phyloP scores from a whole-genome alignment of 2,797 vertebrate genomes.

The Smutsia gigantea region DNA sequence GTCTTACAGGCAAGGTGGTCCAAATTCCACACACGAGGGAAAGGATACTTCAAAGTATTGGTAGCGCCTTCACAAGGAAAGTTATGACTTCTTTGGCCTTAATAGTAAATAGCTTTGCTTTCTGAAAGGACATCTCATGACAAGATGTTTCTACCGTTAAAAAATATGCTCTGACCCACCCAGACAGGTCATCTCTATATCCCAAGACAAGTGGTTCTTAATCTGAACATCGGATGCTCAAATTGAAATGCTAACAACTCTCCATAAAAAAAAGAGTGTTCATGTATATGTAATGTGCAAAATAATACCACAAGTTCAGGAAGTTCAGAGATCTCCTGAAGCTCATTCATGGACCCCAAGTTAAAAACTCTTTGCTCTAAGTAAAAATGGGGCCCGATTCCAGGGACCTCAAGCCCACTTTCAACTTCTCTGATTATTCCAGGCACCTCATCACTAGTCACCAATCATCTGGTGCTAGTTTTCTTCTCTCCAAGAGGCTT shows the following conservation, averaged over 20 bases:
- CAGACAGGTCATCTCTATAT: background rate
- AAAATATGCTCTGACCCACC: background rate
- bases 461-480: background rate
- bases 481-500: background rate
- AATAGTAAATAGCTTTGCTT: conserved; percentile 3
- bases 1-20: background rate
- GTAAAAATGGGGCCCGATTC: background rate
- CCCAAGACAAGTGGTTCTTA: background rate
- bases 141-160: background rate
- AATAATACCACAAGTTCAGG: background rate
- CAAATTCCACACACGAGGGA: background rate
- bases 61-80: background rate
- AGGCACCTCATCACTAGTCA: background rate
- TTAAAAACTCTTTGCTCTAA: background rate
- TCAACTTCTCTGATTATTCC: background rate
- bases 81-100: background rate
- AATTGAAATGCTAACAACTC: background rate
- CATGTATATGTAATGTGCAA: background rate
- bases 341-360: background rate
- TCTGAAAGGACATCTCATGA: background rate
- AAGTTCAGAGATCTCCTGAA: background rate
- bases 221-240: background rate
- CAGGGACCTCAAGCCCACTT: background rate
- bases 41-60: background rate
- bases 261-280: background rate